These are phyloP conservation scores for Diachrysia chrysitis DNA, from an alignment of 2,888 invertebrate species.

Conservation along the genomic window DNA sequence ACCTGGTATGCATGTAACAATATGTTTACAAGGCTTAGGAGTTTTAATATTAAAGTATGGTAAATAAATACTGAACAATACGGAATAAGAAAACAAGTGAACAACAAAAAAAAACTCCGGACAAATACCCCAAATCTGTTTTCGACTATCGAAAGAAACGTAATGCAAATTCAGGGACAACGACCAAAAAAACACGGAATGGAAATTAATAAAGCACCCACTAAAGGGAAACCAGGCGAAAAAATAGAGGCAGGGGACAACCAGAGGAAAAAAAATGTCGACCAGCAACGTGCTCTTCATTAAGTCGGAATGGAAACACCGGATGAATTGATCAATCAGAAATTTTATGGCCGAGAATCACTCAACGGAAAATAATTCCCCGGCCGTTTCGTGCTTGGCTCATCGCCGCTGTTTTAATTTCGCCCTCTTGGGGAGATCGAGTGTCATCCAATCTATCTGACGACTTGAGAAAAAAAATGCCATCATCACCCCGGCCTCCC, in stretches of 20 bases:
- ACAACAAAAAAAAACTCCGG: slow-evolving; percentile 28
- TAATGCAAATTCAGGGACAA: slow-evolving; percentile 60
- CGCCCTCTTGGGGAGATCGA: slow-evolving; percentile 88
- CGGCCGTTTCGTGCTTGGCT: slow-evolving; percentile 83
- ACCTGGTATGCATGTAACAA: neutral
- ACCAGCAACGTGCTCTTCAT: slow-evolving; percentile 86
- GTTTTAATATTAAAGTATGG: neutral
- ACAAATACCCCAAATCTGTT: slow-evolving; percentile 72
- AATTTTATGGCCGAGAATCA: slow-evolving; percentile 88
- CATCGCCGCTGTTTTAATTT: slow-evolving; percentile 89
- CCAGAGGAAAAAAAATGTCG: slow-evolving; percentile 71
- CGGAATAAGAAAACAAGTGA: slow-evolving; percentile 9
- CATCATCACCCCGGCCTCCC: slow-evolving; percentile 64
- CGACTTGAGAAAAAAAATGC: slow-evolving; percentile 81
- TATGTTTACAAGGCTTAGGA: neutral
- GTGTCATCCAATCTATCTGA: slow-evolving; percentile 89
- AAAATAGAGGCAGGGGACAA: slow-evolving; percentile 80
- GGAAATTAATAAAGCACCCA: slow-evolving; percentile 87
- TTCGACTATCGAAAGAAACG: slow-evolving; percentile 71
- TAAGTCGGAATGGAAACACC: slow-evolving; percentile 84
- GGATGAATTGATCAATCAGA: slow-evolving; percentile 89
- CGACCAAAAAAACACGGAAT: slow-evolving; percentile 68
- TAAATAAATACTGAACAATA: neutral
- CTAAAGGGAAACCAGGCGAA: slow-evolving; percentile 87
- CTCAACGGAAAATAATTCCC: slow-evolving; percentile 89